phyloP scores from a whole-genome alignment of 2,797 vertebrate genomes.

The Leptodactylus fallax region DNA sequence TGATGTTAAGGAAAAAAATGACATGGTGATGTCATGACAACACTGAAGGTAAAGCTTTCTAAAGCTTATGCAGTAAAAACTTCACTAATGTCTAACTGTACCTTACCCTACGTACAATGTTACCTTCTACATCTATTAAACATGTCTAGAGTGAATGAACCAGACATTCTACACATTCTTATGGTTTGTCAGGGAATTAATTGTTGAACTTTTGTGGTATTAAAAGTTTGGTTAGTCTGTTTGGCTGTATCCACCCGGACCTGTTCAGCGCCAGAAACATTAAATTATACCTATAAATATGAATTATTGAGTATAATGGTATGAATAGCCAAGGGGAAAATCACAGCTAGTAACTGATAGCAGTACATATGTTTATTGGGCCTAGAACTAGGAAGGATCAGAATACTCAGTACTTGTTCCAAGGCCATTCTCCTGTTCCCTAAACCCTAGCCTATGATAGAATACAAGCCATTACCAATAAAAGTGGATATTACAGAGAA shows the following conservation, averaged over 20 bases:
- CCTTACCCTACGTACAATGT: neutral
- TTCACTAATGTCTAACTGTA: neutral
- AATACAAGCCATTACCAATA: neutral
- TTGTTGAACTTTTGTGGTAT: conserved; percentile 42
- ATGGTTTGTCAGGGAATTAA: conserved; percentile 55
- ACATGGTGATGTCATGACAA: neutral
- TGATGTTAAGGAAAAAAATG: neutral
- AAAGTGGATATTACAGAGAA: no score
- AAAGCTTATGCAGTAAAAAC: neutral
- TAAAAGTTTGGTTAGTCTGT: conserved; percentile 39
- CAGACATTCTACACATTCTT: conserved; percentile 55
- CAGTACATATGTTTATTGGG: neutral
- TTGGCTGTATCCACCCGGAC: conserved; percentile 34
- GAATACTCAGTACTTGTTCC: neutral
- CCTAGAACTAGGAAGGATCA: neutral
- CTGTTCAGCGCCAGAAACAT: conserved; percentile 21
- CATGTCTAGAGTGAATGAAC: conserved; percentile 36
- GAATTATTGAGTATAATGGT: conserved; percentile 11
- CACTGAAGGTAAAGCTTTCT: neutral
- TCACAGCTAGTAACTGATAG: conserved; percentile 22
- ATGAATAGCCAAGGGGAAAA: conserved; percentile 6
- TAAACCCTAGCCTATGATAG: neutral
- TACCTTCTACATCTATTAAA: conserved; percentile 28
- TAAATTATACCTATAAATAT: conserved; percentile 20
- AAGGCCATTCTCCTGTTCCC: neutral